phyloP scores from a whole-genome alignment of 2,797 vertebrate species.

The Acestrorhynchus altus region DNA sequence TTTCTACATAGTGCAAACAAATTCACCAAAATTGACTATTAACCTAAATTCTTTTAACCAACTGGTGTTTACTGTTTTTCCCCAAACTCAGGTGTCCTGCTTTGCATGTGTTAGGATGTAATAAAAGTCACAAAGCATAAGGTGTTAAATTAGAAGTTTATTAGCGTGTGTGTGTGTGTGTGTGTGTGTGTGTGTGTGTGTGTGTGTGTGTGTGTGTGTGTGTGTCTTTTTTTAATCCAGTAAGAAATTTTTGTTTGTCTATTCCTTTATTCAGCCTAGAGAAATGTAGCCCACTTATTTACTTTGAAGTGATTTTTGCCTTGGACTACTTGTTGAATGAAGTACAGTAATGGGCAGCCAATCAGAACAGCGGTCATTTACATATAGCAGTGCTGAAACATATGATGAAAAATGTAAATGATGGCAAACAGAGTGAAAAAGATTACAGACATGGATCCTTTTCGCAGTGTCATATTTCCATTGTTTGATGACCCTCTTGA shows the following conservation, averaged over 20 bases:
- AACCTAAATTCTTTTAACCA: too few species aligned
- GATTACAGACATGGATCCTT: background rate
- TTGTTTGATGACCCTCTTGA: slow-evolving; percentile 28
- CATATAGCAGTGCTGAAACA: background rate
- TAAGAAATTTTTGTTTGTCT: too few species aligned
- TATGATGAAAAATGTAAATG: background rate
- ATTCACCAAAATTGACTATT: too few species aligned
- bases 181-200: too few species aligned
- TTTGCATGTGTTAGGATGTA: too few species aligned
- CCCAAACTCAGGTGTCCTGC: too few species aligned
- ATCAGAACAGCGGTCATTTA: background rate
- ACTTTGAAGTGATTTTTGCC: background rate
- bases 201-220: too few species aligned
- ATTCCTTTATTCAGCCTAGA: background rate
- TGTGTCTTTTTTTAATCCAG: too few species aligned
- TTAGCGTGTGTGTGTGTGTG: too few species aligned
- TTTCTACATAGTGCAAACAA: too few species aligned
- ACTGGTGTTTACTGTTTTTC: too few species aligned
- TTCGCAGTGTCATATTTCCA: background rate
- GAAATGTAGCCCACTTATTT: background rate
- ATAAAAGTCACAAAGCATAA: too few species aligned
- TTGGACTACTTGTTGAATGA: background rate
- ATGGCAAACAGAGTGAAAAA: background rate
- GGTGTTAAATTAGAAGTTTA: background rate
- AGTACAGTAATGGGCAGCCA: background rate